Conservation (phyloP, 1,140 invertebrate species). For the Temnothorax nylanderi region DNA sequence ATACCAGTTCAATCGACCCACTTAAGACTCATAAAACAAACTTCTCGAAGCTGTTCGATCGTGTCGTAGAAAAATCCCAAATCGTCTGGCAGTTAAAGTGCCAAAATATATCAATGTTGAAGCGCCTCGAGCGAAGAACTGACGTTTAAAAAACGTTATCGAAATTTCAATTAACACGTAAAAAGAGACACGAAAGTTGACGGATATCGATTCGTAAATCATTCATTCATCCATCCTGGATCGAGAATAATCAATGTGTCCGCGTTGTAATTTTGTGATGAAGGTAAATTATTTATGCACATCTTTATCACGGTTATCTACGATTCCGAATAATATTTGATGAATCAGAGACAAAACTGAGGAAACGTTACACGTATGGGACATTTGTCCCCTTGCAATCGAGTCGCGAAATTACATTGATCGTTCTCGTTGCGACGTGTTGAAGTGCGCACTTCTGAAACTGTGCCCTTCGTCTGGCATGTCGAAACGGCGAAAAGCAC, state of each 20-base stretch:
- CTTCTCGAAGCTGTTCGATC: constrained; percentile 55
- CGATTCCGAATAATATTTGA: not conserved
- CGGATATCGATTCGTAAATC: not conserved
- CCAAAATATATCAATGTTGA: constrained; percentile 40
- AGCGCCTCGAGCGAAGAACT: not conserved
- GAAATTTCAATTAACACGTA: not conserved
- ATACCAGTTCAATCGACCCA: constrained; percentile 53
- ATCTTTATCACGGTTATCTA: not conserved
- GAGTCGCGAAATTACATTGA: not conserved
- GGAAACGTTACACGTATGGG: not conserved
- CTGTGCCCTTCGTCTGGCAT: not conserved
- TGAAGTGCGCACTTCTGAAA: constrained; percentile 12
- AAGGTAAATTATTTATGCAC: not conserved
- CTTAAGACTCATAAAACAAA: constrained; percentile 58
- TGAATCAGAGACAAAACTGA: not conserved
- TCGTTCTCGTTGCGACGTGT: constrained; percentile 5
- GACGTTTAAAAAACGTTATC: not conserved
- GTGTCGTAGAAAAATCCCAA: constrained; percentile 46
- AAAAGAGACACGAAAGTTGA: not conserved
- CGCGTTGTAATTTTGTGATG: not conserved
- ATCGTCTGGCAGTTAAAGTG: constrained; percentile 20
- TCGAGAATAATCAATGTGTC: not conserved
- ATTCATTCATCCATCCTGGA: not conserved
- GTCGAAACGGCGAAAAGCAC: constrained; percentile 32
- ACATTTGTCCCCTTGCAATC: not conserved